These are phyloP conservation scores for Anolis carolinensis DNA, from an alignment of 2,113 vertebrate species.

Conservation along the genomic window DNA sequence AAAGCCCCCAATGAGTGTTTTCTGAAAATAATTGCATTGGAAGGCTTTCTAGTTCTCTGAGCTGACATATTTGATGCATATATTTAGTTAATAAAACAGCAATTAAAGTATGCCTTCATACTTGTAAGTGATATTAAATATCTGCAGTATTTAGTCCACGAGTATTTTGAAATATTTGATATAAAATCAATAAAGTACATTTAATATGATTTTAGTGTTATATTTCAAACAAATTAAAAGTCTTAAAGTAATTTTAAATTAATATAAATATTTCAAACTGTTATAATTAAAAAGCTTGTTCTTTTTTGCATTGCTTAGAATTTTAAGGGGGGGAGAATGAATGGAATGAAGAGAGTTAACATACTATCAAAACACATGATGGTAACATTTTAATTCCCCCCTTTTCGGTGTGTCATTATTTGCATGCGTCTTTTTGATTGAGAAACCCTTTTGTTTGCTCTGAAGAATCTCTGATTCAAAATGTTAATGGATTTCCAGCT, in stretches of 20 bases:
- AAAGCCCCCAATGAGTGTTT: not conserved
- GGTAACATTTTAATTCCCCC: not conserved
- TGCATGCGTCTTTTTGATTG: constrained; percentile 57
- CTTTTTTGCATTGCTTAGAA: not conserved
- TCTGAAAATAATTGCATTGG: not conserved
- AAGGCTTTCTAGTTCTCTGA: not conserved
- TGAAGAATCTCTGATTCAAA: constrained; percentile 53
- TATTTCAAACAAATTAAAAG: not conserved
- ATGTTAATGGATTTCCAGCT: constrained; percentile 68
- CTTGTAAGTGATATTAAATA: not conserved
- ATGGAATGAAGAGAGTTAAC: not conserved
- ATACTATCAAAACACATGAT: not conserved
- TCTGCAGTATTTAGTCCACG: not conserved
- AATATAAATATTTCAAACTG: not conserved
- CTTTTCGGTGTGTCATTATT: constrained; percentile 50
- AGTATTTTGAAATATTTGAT: not conserved
- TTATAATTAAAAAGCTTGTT: not conserved
- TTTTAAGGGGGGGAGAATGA: not conserved
- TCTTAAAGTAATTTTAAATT: not conserved
- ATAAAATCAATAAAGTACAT: not conserved
- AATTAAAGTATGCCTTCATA: not conserved
- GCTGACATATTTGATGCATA: too few relatives aligned
- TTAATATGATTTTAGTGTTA: not conserved
- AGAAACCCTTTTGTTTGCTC: constrained; percentile 67
- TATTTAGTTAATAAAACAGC: too few relatives aligned